Evolutionary conservation across 2,797 vertebrate species (phyloP).

Genomic region (Falco concolor): DNA sequence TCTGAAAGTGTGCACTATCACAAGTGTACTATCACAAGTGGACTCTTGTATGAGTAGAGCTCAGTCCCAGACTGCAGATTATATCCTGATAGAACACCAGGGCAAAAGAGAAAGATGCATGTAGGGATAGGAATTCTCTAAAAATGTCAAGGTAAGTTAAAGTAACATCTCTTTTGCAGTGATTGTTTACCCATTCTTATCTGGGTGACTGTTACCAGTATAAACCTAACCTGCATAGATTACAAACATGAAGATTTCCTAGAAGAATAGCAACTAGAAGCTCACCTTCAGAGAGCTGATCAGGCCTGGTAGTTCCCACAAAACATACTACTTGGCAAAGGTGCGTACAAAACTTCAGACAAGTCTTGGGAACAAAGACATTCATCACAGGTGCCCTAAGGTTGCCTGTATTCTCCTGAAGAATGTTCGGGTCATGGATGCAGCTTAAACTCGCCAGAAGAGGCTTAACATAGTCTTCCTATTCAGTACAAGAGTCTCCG

Average conservation of each 20-base stretch:
- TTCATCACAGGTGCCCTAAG: not conserved
- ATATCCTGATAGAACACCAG: not conserved
- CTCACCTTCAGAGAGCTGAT: not conserved
- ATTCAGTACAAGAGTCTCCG: not conserved
- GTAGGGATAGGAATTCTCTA: not conserved
- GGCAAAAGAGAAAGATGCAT: not conserved
- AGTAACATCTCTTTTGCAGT: not conserved
- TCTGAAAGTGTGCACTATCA: rapidly evolving
- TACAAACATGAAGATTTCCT: not conserved
- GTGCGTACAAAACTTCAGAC: not conserved
- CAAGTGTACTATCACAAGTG: not conserved
- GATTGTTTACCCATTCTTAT: not conserved
- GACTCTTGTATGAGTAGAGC: not conserved
- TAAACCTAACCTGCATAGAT: not conserved
- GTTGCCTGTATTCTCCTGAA: not conserved
- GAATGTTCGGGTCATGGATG: not conserved
- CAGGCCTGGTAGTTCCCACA: not conserved
- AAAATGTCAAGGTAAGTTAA: not conserved
- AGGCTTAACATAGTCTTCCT: not conserved
- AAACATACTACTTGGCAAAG: not conserved
- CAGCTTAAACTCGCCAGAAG: not conserved
- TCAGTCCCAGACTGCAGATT: not conserved
- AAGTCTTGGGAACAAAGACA: not conserved
- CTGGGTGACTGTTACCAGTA: not conserved
- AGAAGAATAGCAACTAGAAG: not conserved